These are phyloP conservation scores for Lepidothrix coronata DNA, from an alignment of 2,113 vertebrate genomes.

Conservation along the genomic window DNA sequence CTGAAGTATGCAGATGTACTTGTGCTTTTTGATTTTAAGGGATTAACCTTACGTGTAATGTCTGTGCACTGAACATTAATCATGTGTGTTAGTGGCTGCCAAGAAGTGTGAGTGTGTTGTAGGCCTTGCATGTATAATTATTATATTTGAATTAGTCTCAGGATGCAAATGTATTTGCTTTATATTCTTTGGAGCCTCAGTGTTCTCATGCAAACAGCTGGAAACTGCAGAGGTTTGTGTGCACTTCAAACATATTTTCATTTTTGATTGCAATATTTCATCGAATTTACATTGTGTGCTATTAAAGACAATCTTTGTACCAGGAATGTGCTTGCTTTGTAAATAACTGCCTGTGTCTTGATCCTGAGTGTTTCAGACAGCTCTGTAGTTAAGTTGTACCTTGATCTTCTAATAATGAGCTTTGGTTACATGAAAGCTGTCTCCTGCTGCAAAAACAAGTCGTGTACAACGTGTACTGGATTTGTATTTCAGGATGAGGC, in stretches of 20 bases:
- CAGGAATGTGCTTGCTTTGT: background rate
- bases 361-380: constrained; percentile 5
- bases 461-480: background rate
- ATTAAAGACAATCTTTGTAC: background rate
- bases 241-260: background rate
- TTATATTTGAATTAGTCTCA: background rate
- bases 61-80: background rate
- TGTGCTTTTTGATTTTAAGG: background rate
- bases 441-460: constrained; percentile 8
- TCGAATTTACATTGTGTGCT: background rate
- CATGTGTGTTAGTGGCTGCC: background rate
- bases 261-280: background rate
- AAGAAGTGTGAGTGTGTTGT: background rate
- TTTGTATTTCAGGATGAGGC: constrained; percentile 23
- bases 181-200: background rate
- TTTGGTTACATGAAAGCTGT: constrained; percentile 46
- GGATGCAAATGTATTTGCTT: background rate
- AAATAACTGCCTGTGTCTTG: background rate
- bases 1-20: background rate
- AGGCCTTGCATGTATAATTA: background rate
- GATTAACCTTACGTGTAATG: background rate
- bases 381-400: background rate
- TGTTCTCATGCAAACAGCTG: background rate
- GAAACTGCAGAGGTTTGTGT: background rate
- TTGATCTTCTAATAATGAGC: constrained; percentile 49